Base-by-base conservation (phyloP, 2,888 invertebrate genomes). In the Yponomeuta cagnagella region DNA sequence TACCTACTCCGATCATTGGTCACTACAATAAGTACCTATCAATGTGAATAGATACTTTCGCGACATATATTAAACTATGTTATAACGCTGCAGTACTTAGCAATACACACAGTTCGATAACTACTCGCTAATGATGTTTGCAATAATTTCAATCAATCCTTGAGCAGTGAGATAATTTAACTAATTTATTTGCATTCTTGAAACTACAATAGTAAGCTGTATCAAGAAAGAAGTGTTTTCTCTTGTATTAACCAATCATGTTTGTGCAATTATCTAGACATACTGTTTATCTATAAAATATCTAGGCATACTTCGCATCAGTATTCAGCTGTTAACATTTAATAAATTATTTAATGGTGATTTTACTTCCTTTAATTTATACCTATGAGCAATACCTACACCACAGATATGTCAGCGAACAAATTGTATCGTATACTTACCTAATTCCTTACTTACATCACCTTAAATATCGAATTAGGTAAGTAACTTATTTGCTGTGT, bases 311-410 rank as follows among this genome's bases (percentile, higher is more conserved):
- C 64, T 64, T 68, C 37, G 79, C 78, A 79, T 77, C 89, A 88
- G 89, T 90, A 90, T 91, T 88, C 81, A 81, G 88, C 76, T 87
- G 88, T 90, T 90, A 82, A 84, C 80, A 63, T 82, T 84, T 82
- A 92, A 85, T 90, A 90, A 90, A 89, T 84, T 86, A 88, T 87
- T 85, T 87, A 87, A 87, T 86, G 86, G 80, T 85, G 78, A 75
- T 72, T 43, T n/a, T 37, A 1, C 33, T 6, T 8, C n/a, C 33
- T 74, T 72, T 70, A 66, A 64, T 75, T 75, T 74, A 75, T 80
- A 77, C 0, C 43, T 43, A 43, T 43, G 6, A 43, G 43, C 9
- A 43, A 43, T 43, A 43, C 43, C 43, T 43, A 8, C 43, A 43
- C 6, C 6, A 43, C 43, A 8, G 43, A 8, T 43, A 5, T 43